Conservation (phyloP, 2,888 invertebrate genomes). For the Oxytorus armatus region DNA sequence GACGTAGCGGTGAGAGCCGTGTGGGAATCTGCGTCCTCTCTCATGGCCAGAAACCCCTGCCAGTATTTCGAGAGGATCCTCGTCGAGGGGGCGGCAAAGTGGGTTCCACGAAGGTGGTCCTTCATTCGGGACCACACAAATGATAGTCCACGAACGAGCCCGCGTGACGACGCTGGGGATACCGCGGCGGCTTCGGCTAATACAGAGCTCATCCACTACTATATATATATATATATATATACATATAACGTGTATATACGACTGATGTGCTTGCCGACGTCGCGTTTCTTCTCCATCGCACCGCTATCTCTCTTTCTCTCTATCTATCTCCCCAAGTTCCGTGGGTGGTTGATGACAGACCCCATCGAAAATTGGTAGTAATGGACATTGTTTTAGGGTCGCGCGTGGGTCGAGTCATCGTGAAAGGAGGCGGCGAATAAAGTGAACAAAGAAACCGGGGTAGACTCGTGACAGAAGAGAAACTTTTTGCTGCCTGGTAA, state of each 20-base stretch:
- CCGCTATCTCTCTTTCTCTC: slow-evolving; percentile 27
- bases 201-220: slow-evolving; percentile 38
- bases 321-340: slow-evolving; percentile 58
- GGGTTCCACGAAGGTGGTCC: slow-evolving; percentile 81
- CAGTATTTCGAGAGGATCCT: slow-evolving; percentile 75
- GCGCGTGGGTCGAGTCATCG: slow-evolving; percentile 74
- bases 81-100: slow-evolving; percentile 75
- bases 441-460: slow-evolving; percentile 65
- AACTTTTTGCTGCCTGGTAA: slow-evolving; percentile 57
- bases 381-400: slow-evolving; percentile 76
- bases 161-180: slow-evolving; percentile 61
- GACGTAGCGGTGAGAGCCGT: slow-evolving; percentile 58
- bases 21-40: slow-evolving; percentile 59
- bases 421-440: slow-evolving; percentile 68
- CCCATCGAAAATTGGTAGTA: slow-evolving; percentile 78
- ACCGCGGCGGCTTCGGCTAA: slow-evolving; percentile 33
- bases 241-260: no score
- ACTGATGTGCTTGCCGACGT: slow-evolving; percentile 21
- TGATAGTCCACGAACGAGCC: slow-evolving; percentile 75
- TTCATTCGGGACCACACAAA: slow-evolving; percentile 79
- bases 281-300: slow-evolving; percentile 18
- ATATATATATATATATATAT: slow-evolving; percentile 21
- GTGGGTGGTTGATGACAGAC: slow-evolving; percentile 78
- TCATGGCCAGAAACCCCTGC: slow-evolving; percentile 65
- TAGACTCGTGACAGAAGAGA: slow-evolving; percentile 41